Percentiles rank a stretch among this genome's conserved stretches.
Evolutionary conservation across 2,797 vertebrate species (phyloP).

Genomic region (Champsocephalus gunnari): DNA sequence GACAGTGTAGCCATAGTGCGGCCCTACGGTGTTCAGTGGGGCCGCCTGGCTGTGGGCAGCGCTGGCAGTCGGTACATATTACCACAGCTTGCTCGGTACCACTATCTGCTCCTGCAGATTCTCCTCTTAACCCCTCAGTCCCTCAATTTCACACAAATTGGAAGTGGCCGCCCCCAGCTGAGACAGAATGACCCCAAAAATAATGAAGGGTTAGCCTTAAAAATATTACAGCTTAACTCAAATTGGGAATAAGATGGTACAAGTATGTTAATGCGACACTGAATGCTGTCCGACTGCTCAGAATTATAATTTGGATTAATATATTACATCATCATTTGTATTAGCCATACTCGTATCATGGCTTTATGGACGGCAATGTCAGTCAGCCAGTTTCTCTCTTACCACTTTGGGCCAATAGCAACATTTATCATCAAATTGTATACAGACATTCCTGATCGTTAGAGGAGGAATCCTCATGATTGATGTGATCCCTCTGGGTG

Average conservation of each 20-base stretch:
- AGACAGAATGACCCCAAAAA: constrained; percentile 66
- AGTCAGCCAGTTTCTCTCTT: background rate
- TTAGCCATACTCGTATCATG: background rate
- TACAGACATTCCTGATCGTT: background rate
- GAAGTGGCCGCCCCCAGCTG: constrained; percentile 50
- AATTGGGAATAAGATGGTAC: constrained; percentile 59
- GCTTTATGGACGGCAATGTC: background rate
- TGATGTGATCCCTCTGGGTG: background rate
- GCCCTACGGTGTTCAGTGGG: constrained; percentile 51
- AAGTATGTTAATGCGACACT: constrained; percentile 40
- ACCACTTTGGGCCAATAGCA: background rate
- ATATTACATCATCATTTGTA: constrained; percentile 7
- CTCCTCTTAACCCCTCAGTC: constrained; percentile 68
- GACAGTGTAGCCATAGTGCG: constrained; percentile 46
- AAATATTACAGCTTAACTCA: constrained; percentile 57
- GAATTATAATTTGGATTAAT: constrained; percentile 44
- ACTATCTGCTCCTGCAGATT: constrained; percentile 73
- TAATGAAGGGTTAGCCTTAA: constrained; percentile 66
- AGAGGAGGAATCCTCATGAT: background rate
- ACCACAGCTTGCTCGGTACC: constrained; percentile 38
- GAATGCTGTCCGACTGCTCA: constrained; percentile 26
- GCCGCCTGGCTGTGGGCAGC: constrained; percentile 35
- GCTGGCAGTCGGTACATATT: constrained; percentile 43
- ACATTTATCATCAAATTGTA: background rate
- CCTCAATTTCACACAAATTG: constrained; percentile 73